Conservation (phyloP, 1,140 invertebrate genomes). For the Neodiprion pinetum region DNA sequence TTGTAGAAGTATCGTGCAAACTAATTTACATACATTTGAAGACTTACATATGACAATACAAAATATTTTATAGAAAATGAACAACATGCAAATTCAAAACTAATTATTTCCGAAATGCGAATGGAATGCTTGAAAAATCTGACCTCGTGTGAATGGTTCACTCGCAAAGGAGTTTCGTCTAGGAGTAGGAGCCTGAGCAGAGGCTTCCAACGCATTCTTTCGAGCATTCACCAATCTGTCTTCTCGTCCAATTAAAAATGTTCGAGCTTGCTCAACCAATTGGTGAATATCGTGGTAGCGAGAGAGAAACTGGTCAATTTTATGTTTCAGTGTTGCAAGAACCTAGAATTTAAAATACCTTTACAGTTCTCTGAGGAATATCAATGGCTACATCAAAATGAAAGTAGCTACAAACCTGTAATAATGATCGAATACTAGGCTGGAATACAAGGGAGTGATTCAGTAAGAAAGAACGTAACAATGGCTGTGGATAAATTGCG, state of each 20-base stretch:
- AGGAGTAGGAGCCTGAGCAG: slow-evolving; percentile 37
- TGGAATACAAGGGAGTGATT: slow-evolving; percentile 88
- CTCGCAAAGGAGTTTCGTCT: slow-evolving; percentile 43
- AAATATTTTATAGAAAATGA: neutral
- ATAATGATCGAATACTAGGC: slow-evolving; percentile 87
- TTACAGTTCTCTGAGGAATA: slow-evolving; percentile 27
- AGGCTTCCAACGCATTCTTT: slow-evolving; percentile 66
- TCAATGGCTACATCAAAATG: slow-evolving; percentile 21
- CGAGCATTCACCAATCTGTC: slow-evolving; percentile 74
- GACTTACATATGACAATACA: slow-evolving; percentile 21
- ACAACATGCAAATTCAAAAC: neutral
- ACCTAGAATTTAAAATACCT: slow-evolving; percentile 65
- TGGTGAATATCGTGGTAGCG: slow-evolving; percentile 74
- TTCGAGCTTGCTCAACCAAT: slow-evolving; percentile 76
- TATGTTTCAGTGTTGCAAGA: slow-evolving; percentile 83
- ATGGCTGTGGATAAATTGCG: slow-evolving; percentile 85
- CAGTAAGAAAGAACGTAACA: slow-evolving; percentile 86
- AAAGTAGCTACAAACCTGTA: slow-evolving; percentile 72
- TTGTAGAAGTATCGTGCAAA: neutral
- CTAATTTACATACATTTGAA: slow-evolving; percentile 25
- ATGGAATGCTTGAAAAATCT: slow-evolving; percentile 15
- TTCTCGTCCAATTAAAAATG: slow-evolving; percentile 79
- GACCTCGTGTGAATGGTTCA: slow-evolving; percentile 59
- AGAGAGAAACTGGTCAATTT: slow-evolving; percentile 80
- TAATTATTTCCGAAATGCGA: neutral